Evolutionary conservation across 2,888 invertebrate genomes (phyloP).

Genomic region (Kryphioiulus occultus): DNA sequence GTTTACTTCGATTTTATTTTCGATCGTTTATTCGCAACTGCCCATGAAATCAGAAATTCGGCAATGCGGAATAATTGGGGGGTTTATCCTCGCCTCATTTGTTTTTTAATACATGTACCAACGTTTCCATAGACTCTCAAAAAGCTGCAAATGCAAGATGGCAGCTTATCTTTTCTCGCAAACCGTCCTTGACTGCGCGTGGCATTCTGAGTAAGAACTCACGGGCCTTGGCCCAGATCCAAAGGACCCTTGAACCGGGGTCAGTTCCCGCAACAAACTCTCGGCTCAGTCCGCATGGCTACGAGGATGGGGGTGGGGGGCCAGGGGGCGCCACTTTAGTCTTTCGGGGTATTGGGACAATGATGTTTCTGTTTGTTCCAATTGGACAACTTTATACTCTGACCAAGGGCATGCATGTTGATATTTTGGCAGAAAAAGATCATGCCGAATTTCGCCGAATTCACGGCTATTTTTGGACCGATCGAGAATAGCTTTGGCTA

Average conservation of each 20-base stretch:
- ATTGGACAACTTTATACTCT: not conserved
- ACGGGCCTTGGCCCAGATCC: constrained; percentile 9
- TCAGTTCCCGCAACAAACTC: not conserved
- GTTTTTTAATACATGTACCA: too few relatives aligned
- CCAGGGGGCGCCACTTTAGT: not conserved
- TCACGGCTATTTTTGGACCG: too few relatives aligned
- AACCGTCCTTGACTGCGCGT: not conserved
- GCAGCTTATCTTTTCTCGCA: not conserved
- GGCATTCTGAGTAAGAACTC: not conserved
- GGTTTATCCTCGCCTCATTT: too few relatives aligned
- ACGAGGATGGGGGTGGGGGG: not conserved
- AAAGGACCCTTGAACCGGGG: not conserved
- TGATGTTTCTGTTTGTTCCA: not conserved
- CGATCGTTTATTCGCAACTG: too few relatives aligned
- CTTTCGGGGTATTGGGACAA: not conserved
- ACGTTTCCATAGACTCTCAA: too few relatives aligned
- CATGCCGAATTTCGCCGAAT: too few relatives aligned
- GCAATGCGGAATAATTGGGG: too few relatives aligned
- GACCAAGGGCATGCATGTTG: not conserved
- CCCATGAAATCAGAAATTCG: too few relatives aligned
- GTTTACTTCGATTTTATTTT: too few relatives aligned
- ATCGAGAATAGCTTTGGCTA: too few relatives aligned
- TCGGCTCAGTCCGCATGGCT: constrained; percentile 6
- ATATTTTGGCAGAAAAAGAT: too few relatives aligned
- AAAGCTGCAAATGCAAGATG: not conserved